Base-by-base conservation (phyloP, 2,113 vertebrate species). In the Lagopus muta region DNA sequence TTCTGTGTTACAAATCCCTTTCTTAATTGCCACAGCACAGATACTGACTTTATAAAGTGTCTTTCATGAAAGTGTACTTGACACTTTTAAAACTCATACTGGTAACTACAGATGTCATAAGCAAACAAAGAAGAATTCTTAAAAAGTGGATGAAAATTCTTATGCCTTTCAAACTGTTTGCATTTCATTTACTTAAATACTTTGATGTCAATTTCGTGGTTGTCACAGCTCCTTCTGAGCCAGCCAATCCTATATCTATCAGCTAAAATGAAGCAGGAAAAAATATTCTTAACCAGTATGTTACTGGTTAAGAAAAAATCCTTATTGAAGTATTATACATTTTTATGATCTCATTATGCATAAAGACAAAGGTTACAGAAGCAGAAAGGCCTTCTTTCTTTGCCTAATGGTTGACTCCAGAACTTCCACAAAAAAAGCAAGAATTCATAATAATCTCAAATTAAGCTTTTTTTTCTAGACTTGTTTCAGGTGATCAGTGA, bases 171-270 rank as follows among this genome's bases (percentile, higher is more conserved):
- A 94, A 82, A 65, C n/a, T 40, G 11, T 66, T 90, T 90, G 48
- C 24, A n/a, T 90, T 93, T 78, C 12, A 76, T 71, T 86, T 92
- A 86, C 77, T 79, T 72, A 40, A 90, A 40, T 72, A 27, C 71
- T 90, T 94, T 92, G 66, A 93, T 93, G 83, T 76, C n/a, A 45
- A 32, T 95, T 96, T 94, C 86, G 72, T 19, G 52, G 74, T 43
- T 92, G 80, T 93, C 89, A 75, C 17, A 66, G 52, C 40, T 65
- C 43, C 12, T 89, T 90, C 57, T 86, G 47, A 86, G 24, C 36
- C 67, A 36, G 50, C 30, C 20, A 69, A 65, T 82, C 12, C 43
- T 84, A 84, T 80, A 89, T 72, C 75, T 76, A 58, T 73, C 21
- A 62, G 69, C 19, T 15, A 64, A 61, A 92, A 89, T 65, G 21